Percentiles rank a stretch among this genome's conserved stretches.
phyloP scores from a whole-genome alignment of 2,797 vertebrate species.

The Manis javanica region DNA sequence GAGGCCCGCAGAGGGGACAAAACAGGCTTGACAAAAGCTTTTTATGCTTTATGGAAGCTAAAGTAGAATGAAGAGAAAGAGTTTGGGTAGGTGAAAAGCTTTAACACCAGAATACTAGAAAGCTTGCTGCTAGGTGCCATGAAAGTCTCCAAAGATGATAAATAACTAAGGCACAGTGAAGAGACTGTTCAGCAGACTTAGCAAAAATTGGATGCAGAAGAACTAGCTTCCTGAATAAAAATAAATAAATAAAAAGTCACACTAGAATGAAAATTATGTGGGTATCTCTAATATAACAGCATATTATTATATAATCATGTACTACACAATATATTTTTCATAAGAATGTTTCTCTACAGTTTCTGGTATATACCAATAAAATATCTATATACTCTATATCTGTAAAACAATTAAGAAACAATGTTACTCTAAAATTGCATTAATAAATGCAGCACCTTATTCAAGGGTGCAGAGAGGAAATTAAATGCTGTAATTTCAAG shows the following conservation, averaged over 20 bases:
- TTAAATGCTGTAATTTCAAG: not conserved
- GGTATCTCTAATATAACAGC: not conserved
- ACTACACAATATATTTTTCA: not conserved
- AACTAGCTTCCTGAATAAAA: not conserved
- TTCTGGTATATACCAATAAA: not conserved
- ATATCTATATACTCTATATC: not conserved
- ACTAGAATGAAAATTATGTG: not conserved
- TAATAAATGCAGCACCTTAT: not conserved
- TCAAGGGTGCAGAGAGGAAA: not conserved
- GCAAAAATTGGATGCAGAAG: not conserved
- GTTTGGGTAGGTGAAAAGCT: not conserved
- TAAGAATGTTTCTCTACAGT: not conserved
- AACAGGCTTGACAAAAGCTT: not conserved
- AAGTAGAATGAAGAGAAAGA: not conserved
- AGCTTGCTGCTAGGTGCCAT: not conserved
- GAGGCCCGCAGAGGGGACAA: not conserved
- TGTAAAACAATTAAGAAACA: not conserved
- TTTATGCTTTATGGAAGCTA: not conserved
- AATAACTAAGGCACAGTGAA: not conserved
- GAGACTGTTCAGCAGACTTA: not conserved
- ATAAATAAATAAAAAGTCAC: not conserved
- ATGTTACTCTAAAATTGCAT: not conserved
- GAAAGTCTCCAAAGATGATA: not conserved
- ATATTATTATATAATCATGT: not conserved
- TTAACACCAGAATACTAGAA: not conserved